Evolutionary conservation across 1,140 invertebrate species (phyloP).

Genomic region (Ectropis grisescens): DNA sequence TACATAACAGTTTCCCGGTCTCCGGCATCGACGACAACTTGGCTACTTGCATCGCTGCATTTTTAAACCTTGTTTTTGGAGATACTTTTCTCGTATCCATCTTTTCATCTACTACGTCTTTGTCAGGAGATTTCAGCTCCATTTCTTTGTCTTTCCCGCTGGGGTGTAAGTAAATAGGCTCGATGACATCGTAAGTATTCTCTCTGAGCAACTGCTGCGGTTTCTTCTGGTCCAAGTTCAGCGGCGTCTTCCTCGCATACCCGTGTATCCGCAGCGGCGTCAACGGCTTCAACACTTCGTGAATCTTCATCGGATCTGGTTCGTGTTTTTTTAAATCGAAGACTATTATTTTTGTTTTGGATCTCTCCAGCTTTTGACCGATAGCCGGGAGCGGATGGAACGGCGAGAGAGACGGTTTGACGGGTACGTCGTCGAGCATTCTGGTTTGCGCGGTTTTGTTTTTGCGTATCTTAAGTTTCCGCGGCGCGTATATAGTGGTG

Average conservation of each 20-base stretch:
- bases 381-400: conserved; percentile 64
- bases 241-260: conserved; percentile 25
- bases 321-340: conserved; percentile 44
- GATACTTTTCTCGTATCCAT: conserved; percentile 21
- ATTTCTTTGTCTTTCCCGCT: too few species aligned
- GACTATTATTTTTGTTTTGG: conserved; percentile 50
- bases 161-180: conserved; percentile 40
- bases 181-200: conserved; percentile 58
- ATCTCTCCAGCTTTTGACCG: conserved; percentile 35
- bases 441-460: conserved; percentile 46
- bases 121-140: too few species aligned
- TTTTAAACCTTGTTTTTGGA: conserved; percentile 53
- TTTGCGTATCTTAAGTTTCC: conserved; percentile 36
- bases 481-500: conserved; percentile 58
- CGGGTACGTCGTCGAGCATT: conserved; percentile 50
- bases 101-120: conserved; percentile 3
- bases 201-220: conserved; percentile 46
- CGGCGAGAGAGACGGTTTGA: conserved; percentile 49
- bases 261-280: conserved; percentile 44
- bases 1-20: conserved; percentile 46
- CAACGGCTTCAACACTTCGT: conserved; percentile 43
- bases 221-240: conserved; percentile 20
- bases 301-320: conserved; percentile 25
- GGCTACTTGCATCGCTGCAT: conserved; percentile 49
- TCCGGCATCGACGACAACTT: conserved; percentile 45